Base-by-base conservation (phyloP, 2,888 invertebrate genomes). In the Carpatolechia fugitivella region DNA sequence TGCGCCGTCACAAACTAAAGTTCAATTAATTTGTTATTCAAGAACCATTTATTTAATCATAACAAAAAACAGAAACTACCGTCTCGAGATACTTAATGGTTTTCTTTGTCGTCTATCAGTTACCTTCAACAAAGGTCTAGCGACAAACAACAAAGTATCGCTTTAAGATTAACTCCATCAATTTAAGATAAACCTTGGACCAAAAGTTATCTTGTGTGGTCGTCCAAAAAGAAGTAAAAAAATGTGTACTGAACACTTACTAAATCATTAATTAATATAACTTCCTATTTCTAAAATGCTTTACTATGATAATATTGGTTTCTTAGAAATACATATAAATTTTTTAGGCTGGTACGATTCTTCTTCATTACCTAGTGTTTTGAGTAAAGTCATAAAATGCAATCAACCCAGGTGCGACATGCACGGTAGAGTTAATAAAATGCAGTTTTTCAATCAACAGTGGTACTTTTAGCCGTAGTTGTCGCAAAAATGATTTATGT, bases 131-230 rank as follows among this genome's bases (percentile, higher is more conserved):
- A 72, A 71, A 74, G 72, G 68, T 64, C 74, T 71, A 72, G 68
- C 69, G 70, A 77, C 80, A 75, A 76, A 77, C 77, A 75, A 80
- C 80, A 76, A 79, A 81, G 76, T 75, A 78, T 75, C 80, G 74
- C 67, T 81, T 80, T 78, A 74, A 85, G 85, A 85, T 85, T 84
- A 85, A 73, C 71, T 69, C 72, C 78, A 80, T 85, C 82, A 80
- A 79, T 82, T 84, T 72, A 60, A 85, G 85, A 85, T 85, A 84
- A 66, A 62, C 69, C 65, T 57, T 70, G 69, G 68, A 70, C 73
- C 82, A 78, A 78, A 80, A 69, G 78, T 74, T 76, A 70, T 74
- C 72, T 66, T 77, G 82, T 84, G 85, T 82, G 83, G 80, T 74
- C 83, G 63, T 61, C 59, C 48, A 61, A 68, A 72, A 66, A 62